Percentiles rank a stretch among this genome's conserved stretches.
Conservation (phyloP, 2,888 invertebrate species). For the Tinea semifulvella region DNA sequence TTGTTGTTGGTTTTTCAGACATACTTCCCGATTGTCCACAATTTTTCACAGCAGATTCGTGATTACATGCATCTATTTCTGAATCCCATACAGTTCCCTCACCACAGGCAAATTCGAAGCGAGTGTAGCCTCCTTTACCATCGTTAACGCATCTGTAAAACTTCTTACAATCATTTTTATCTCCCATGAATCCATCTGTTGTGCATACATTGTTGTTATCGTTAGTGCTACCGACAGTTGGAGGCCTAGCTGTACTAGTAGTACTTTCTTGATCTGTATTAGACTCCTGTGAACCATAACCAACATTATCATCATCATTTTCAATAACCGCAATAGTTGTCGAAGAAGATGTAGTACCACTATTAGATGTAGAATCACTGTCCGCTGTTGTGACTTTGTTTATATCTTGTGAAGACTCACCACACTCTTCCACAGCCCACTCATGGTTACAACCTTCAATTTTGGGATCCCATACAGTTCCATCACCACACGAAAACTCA, state of each 20-base stretch:
- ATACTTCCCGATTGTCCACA: constrained; percentile 13
- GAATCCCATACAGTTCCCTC: constrained; percentile 78
- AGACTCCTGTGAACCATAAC: constrained; percentile 2
- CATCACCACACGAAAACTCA: constrained; percentile 77
- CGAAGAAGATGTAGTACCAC: constrained; percentile 9
- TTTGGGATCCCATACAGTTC: constrained; percentile 80
- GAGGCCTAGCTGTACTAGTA: not conserved
- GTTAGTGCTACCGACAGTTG: not conserved
- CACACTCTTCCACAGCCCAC: constrained; percentile 54
- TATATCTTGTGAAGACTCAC: constrained; percentile 18
- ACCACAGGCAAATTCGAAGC: constrained; percentile 75
- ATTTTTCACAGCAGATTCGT: constrained; percentile 15
- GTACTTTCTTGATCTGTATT: constrained; percentile 1
- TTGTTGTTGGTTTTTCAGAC: constrained; percentile 13
- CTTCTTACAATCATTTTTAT: constrained; percentile 72
- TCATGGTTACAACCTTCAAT: constrained; percentile 75
- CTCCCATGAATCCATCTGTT: constrained; percentile 73
- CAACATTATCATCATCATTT: constrained; percentile 15
- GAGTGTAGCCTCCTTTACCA: constrained; percentile 65
- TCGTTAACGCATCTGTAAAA: constrained; percentile 77
- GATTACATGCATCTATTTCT: constrained; percentile 25
- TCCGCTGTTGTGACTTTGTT: constrained; percentile 19
- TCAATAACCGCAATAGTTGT: constrained; percentile 18
- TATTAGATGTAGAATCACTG: constrained; percentile 20
- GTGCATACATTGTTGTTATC: constrained; percentile 37